Base-by-base conservation (phyloP, 2,797 vertebrate genomes). In the Falco concolor region DNA sequence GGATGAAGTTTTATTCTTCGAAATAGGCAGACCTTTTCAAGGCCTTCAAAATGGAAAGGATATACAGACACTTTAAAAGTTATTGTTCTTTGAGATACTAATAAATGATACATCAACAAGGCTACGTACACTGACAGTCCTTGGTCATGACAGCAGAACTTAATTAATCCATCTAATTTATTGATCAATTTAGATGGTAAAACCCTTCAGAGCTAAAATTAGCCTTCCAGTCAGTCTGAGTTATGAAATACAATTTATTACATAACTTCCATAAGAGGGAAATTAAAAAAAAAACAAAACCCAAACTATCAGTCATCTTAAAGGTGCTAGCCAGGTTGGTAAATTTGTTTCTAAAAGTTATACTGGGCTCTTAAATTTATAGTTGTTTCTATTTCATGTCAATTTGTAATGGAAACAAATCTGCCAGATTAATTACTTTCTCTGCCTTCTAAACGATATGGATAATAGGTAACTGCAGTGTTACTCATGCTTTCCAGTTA, bases 151-250 rank as follows among this genome's bases (percentile, higher is more conserved):
- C 94, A 98, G 96, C 36, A 45, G 83, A 96, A 97, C 94, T 97
- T 97, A 98, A 98, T 98, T 97, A 98, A 97, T 98, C 95, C 84
- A 97, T 97, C 94, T 96, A 97, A 98, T 98, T 97, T 97, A 98
- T 98, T 96, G 97, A 98, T 98, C 96, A 96, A 94, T 94, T 97
- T 97, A 94, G 89, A 94, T 59, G 97, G 97, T 97, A 98, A 97
- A 98, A 97, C 90, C 96, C 64, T 95, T 93, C 85, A 82, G 74
- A 97, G 25, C 14, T 92, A 93, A 94, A 95, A 94, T 97, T 73
- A 94, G 70, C 64, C 79, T 69, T 94, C 95, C 84, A 87, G 59
- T 90, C 77, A 93, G 44, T 70, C 20, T 92, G 90, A 94, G 20
- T 89, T 93, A 93, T 69, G 60, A 94, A 92, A 52, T 11, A 69